phyloP scores from a whole-genome alignment of 2,797 vertebrate genomes.

The Trichosurus vulpecula region DNA sequence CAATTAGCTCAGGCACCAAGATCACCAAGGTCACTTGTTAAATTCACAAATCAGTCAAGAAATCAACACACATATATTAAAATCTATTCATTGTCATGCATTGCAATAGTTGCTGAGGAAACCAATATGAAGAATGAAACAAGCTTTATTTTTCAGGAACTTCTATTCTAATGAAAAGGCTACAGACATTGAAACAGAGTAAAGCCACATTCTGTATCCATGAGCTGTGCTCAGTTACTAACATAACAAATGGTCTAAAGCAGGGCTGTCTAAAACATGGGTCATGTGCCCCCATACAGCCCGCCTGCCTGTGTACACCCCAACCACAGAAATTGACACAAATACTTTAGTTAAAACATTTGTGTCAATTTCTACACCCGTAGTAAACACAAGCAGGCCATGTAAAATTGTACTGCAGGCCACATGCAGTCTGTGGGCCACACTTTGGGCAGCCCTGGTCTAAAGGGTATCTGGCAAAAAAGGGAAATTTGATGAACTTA shows the following conservation, averaged over 20 bases:
- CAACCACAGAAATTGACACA: too few relatives aligned
- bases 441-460: too few relatives aligned
- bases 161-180: background rate
- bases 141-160: background rate
- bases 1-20: background rate
- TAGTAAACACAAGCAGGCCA: too few relatives aligned
- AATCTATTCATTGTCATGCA: background rate
- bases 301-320: too few relatives aligned
- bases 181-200: background rate
- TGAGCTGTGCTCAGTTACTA: background rate
- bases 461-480: background rate
- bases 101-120: background rate
- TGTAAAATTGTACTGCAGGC: too few relatives aligned
- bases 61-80: background rate
- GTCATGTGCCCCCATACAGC: too few relatives aligned
- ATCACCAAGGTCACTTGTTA: background rate
- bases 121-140: background rate
- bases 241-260: background rate
- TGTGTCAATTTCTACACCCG: too few relatives aligned
- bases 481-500: background rate
- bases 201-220: background rate
- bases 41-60: background rate
- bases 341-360: too few relatives aligned
- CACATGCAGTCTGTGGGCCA: too few relatives aligned
- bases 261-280: too few relatives aligned